Evolutionary conservation across 1,140 invertebrate genomes (phyloP), one percentile per base, ranked within the genome.

Genomic region (Monomorium pharaonis): DNA sequence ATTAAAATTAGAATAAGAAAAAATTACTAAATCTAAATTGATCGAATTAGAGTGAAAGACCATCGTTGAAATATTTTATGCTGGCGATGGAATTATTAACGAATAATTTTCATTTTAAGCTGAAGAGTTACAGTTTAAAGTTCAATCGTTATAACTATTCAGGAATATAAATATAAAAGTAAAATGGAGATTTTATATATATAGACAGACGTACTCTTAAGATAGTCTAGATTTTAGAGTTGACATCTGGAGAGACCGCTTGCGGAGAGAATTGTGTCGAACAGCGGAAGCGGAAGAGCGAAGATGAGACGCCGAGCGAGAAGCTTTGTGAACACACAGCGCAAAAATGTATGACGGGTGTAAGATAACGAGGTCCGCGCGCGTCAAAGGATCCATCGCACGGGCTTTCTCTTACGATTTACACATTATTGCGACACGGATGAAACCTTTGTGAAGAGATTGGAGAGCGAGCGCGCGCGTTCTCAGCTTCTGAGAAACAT

Each of bases 381-480:
- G 21, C 37, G 37, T 83, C 78, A 83, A 83, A 83, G 67, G 24
- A 58, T 81, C 12, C 51, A 18, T 51, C 77, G 42, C 24, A 30
- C 56, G 12, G 37, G 37, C 54, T 47, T 69, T 83, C 67, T 74
- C 67, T 83, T 74, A 70, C 42, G 78, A 83, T 83, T 83, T 60
- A 72, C 67, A 83, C 67, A 83, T 83, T 83, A 83, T 83, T 74
- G 67, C 67, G 51, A 83, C 9, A 30, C 67, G 42, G 42, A 47
- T 60, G 37, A 37, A 44, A 9, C 30, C 51, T 81, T 74, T 72
- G 78, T 72, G 9, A 72, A 27, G n/a, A 14, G n/a, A 14, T 44
- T 47, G 24, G 27, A 74, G 24, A 70, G 33, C 33, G 33, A 9
- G 18, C 16, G 16, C 37, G 18, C 16, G 16, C 37, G 10, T 60